Conservation (phyloP, 2,113 vertebrate genomes). For the Hippocampus comes region DNA sequence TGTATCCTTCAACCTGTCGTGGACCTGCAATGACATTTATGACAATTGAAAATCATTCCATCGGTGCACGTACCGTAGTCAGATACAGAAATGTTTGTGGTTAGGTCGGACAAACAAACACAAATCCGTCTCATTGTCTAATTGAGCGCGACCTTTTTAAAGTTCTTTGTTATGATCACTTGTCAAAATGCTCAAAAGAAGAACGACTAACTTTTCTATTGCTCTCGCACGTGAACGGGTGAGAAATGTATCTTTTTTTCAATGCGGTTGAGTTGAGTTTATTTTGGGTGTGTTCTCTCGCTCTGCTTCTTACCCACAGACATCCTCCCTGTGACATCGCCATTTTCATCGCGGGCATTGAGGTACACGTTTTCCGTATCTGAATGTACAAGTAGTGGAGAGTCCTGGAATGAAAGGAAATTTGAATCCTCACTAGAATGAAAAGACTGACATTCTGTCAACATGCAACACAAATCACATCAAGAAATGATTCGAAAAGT, state of each 20-base stretch:
- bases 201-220: conserved; percentile 35
- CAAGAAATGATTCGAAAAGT: not conserved
- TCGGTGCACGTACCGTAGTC: not conserved
- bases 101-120: not conserved
- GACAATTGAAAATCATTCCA: conserved; percentile 7
- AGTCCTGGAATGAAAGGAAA: conserved; percentile 73
- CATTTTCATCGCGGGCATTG: conserved; percentile 82
- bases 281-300: conserved; percentile 9
- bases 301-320: conserved; percentile 82
- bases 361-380: conserved; percentile 83
- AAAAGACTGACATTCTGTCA: not conserved
- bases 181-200: not conserved
- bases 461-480: not conserved
- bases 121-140: not conserved
- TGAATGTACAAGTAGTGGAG: conserved; percentile 83
- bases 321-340: conserved; percentile 86
- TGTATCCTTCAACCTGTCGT: conserved; percentile 78
- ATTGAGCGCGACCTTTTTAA: not conserved
- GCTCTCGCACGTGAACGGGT: conserved; percentile 38
- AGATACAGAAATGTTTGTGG: not conserved
- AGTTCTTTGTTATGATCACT: not conserved
- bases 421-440: not conserved
- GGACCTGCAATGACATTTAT: conserved; percentile 77
- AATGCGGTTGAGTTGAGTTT: not conserved
- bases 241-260: not conserved